These are phyloP conservation scores for Drosophila histrio DNA, from an alignment of 2,888 invertebrate genomes.

Conservation along the genomic window DNA sequence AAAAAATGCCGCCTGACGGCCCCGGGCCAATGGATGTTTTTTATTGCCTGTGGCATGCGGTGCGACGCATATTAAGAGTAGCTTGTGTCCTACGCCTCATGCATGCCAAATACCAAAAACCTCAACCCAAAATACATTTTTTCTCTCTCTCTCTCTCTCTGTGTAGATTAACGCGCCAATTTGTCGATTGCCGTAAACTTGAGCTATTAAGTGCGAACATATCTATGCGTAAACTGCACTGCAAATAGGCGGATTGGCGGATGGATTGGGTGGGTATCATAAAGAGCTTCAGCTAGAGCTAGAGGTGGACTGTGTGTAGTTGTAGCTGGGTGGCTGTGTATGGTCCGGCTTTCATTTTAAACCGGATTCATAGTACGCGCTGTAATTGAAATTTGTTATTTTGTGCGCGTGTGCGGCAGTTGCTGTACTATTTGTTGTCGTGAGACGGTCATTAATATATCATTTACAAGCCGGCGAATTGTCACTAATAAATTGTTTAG, in stretches of 20 bases:
- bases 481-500: constrained; percentile 75
- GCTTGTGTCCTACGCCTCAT: constrained; percentile 60
- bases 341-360: constrained; percentile 65
- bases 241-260: constrained; percentile 29
- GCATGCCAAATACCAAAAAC: constrained; percentile 47
- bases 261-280: constrained; percentile 35
- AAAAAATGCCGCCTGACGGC: constrained; percentile 27
- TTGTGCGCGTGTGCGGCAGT: constrained; percentile 68
- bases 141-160: constrained; percentile 16
- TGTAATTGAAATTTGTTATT: constrained; percentile 76
- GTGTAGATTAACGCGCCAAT: constrained; percentile 71
- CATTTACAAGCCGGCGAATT: constrained; percentile 77
- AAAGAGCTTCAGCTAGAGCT: constrained; percentile 20
- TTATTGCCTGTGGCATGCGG: constrained; percentile 53
- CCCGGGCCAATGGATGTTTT: constrained; percentile 45
- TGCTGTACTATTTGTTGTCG: constrained; percentile 33
- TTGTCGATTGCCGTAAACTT: constrained; percentile 80
- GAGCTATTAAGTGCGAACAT: constrained; percentile 80
- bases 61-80: constrained; percentile 61
- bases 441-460: constrained; percentile 76
- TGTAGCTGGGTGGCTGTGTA: constrained; percentile 36
- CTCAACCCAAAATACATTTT: constrained; percentile 14
- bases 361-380: constrained; percentile 66
- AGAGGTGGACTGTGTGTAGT: constrained; percentile 1
- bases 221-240: constrained; percentile 58